Evolutionary conservation across 2,888 invertebrate species (phyloP), one percentile per base, ranked within the genome.

Genomic region (Troides oblongomaculatus): DNA sequence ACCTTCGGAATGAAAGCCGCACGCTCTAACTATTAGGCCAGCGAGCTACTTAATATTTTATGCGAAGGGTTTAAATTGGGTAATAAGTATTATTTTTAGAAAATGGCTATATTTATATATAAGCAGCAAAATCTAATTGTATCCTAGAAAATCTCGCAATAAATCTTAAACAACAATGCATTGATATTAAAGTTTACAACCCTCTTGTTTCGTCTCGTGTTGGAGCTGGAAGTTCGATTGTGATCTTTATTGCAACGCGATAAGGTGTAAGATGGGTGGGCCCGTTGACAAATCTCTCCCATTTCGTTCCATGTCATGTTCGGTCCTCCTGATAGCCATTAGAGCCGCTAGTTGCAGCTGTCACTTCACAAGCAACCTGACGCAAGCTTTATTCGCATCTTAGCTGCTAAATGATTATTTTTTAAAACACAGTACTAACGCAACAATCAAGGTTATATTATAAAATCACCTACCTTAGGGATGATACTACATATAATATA

Each of bases 331-430:
- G 78, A 81, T 77, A 76, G 79, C 84, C 84, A 84, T 86, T 87
- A 84, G 79, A 79, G 74, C 71, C 74, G 78, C 75, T 77, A 72
- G 78, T 64, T 78, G 78, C 87, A 87, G 86, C 86, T 86, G 87
- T 83, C 82, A 82, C 83, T 87, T 87, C 88, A 74, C 87, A 87
- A 81, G 82, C 77, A 71, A 70, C 70, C 74, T 75, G 74, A 75
- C 73, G 72, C 72, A 72, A 68, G 71, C 72, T 74, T 73, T 73
- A 70, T 69, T 60, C 53, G 63, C 63, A 64, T 67, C 66, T 70
- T 66, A 67, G 46, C 23, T 59, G 17, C 56, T 56, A 62, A 66
- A 70, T 63, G 63, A 66, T 62, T 30, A 50, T 59, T 58, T 66
- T 39, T 60, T n/a, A 21, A 57, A 57, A 4, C 1, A 57, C 57